Evolutionary conservation across 2,888 invertebrate species (phyloP).

Genomic region (Aphrophora alni): DNA sequence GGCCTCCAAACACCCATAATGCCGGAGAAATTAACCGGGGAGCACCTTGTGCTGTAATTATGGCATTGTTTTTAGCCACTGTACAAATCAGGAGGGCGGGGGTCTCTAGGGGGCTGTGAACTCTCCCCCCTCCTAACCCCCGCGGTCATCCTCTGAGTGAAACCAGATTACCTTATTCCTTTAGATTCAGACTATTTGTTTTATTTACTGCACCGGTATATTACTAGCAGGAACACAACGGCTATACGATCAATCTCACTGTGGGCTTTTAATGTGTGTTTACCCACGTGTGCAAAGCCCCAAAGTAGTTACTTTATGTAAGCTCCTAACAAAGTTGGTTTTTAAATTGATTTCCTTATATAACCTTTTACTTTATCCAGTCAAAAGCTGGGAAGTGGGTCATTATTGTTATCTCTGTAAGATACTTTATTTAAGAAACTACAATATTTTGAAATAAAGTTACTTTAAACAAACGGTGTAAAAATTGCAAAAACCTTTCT

Average conservation of each 20-base stretch:
- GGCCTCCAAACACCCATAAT: slow-evolving; percentile 74
- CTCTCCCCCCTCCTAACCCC: slow-evolving; percentile 27
- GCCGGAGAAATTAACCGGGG: slow-evolving; percentile 58
- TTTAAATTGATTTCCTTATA: no score
- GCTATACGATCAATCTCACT: neutral
- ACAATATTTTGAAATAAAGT: no score
- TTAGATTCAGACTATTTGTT: neutral
- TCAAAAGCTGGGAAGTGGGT: no score
- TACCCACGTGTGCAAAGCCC: no score
- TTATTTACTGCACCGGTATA: neutral
- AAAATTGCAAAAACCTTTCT: no score
- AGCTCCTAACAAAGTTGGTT: no score
- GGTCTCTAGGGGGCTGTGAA: slow-evolving; percentile 15
- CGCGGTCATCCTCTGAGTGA: slow-evolving; percentile 22
- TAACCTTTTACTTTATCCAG: no score
- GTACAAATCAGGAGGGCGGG: slow-evolving; percentile 48
- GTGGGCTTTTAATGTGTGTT: neutral
- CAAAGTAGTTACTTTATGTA: no score
- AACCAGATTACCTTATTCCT: slow-evolving; percentile 24
- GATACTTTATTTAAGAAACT: no score
- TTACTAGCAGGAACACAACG: neutral
- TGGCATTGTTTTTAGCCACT: slow-evolving; percentile 41
- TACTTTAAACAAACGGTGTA: no score
- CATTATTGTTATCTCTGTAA: no score
- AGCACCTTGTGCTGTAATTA: slow-evolving; percentile 46